Evolutionary conservation across 2,113 vertebrate species (phyloP).

Genomic region (Coregonus clupeaformis): DNA sequence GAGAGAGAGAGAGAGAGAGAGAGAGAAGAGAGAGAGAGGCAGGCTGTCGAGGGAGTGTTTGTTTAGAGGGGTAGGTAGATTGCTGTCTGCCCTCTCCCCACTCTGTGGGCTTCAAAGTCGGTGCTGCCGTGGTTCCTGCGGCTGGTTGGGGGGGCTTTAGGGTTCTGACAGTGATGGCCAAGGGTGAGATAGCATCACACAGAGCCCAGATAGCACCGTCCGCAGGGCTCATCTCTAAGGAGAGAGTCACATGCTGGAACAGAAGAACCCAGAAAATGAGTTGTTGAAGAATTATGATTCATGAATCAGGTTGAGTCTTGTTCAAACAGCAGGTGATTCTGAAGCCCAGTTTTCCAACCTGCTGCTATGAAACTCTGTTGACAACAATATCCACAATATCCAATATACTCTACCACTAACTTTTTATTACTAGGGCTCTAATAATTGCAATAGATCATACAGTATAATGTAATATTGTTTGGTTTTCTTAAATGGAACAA

Average conservation of each 20-base stretch:
- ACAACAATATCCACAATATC: too few relatives aligned
- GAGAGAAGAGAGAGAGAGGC: background rate
- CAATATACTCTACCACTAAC: background rate
- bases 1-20: too few relatives aligned
- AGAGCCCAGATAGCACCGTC: background rate
- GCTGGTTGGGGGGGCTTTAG: conserved; percentile 10
- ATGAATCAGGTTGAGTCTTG: background rate
- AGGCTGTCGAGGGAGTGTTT: background rate
- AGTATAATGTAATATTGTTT: too few relatives aligned
- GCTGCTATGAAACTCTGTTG: too few relatives aligned
- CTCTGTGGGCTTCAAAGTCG: conserved; percentile 55
- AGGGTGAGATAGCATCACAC: conserved; percentile 17
- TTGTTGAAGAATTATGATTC: background rate
- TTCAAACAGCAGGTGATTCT: background rate
- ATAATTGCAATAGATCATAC: too few relatives aligned
- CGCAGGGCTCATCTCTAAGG: too few relatives aligned
- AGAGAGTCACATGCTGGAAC: too few relatives aligned
- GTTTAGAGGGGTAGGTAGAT: conserved; percentile 19
- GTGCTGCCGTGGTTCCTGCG: conserved; percentile 41
- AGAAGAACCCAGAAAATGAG: too few relatives aligned
- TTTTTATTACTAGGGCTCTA: too few relatives aligned
- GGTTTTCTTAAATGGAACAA: too few relatives aligned
- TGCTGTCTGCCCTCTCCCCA: conserved; percentile 48
- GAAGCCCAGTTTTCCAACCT: conserved; percentile 1
- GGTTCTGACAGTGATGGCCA: conserved; percentile 56